These are phyloP conservation scores for Taenioides sp. DNA, from an alignment of 2,797 vertebrate species.

Conservation along the genomic window DNA sequence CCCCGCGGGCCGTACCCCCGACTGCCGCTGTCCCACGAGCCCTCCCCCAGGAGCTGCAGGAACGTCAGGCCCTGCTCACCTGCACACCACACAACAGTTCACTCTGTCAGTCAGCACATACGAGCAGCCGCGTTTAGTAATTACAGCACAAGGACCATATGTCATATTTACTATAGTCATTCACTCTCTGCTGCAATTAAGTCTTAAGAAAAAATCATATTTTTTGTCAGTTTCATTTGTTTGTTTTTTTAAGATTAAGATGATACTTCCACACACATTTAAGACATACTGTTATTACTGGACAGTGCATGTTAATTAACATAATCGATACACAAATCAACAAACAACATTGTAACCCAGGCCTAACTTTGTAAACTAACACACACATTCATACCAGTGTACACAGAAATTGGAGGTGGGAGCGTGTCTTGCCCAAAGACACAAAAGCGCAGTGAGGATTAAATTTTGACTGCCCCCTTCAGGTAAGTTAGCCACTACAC, in stretches of 20 bases:
- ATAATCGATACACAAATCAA: background rate
- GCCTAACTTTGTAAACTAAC: background rate
- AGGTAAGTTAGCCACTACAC: background rate
- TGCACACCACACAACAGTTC: slow-evolving; percentile 32
- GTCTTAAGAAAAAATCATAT: background rate
- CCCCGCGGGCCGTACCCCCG: slow-evolving; percentile 68
- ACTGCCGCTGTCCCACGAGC: slow-evolving; percentile 67
- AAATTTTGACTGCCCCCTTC: background rate
- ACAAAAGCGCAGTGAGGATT: background rate
- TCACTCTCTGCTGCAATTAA: background rate
- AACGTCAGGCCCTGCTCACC: slow-evolving; percentile 79
- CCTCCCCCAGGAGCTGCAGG: slow-evolving; percentile 85
- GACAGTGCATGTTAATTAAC: background rate
- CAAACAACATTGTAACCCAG: background rate
- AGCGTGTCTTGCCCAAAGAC: background rate
- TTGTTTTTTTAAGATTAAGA: background rate
- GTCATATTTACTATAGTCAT: too few species aligned
- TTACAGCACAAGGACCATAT: background rate
- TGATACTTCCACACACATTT: background rate
- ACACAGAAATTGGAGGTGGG: background rate
- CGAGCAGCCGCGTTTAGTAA: background rate
- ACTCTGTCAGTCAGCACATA: background rate
- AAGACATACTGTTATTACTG: background rate
- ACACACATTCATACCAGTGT: background rate
- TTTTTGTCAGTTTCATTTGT: background rate